These are phyloP conservation scores for Machaerirhynchus nigripectus DNA, from an alignment of 2,113 vertebrate species.

Conservation along the genomic window DNA sequence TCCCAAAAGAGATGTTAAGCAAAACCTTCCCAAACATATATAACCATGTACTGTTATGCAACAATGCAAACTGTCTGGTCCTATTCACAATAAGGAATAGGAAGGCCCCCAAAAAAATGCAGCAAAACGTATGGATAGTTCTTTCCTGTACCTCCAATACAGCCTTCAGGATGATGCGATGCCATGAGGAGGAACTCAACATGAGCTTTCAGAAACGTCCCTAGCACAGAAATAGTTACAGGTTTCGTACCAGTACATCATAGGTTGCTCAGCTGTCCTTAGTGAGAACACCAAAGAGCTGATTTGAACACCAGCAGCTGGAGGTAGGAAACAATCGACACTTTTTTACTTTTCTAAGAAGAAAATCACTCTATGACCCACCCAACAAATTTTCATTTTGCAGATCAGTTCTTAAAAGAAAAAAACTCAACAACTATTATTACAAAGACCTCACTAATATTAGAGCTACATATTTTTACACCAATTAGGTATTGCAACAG, in stretches of 20 bases:
- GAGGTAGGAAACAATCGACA: background rate
- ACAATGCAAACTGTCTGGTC: rapidly evolving
- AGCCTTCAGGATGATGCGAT: background rate
- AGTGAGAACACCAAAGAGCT: background rate
- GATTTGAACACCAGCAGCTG: background rate
- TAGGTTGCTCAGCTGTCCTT: background rate
- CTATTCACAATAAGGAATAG: background rate
- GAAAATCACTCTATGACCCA: background rate
- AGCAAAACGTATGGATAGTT: background rate
- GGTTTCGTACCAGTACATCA: background rate
- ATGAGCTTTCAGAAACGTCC: background rate
- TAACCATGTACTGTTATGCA: background rate
- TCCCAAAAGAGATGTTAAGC: background rate
- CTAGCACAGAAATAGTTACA: background rate
- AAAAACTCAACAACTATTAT: background rate
- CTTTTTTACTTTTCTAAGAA: background rate
- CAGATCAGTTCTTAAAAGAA: background rate
- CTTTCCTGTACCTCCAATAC: background rate
- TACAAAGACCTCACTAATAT: background rate
- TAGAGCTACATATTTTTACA: background rate
- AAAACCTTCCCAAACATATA: background rate
- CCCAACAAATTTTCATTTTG: background rate
- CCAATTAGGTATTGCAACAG: background rate
- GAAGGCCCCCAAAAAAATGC: background rate
- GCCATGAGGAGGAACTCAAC: background rate